phyloP scores from a whole-genome alignment of 1,140 invertebrate genomes.

The Drosophila rufa region DNA sequence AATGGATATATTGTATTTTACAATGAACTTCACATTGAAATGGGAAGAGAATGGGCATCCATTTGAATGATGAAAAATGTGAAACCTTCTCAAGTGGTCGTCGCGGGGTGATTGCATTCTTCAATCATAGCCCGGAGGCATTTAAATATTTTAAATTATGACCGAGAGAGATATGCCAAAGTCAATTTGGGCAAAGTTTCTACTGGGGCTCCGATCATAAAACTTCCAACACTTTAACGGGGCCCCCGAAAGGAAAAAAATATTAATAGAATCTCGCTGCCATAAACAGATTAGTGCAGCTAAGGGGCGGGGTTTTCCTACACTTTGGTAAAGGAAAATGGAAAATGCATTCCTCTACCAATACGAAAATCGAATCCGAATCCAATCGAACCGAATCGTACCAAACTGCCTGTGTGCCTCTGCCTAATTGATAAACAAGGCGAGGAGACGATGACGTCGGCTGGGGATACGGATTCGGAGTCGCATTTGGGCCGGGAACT shows the following conservation, averaged over 20 bases:
- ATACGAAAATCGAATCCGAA: slow-evolving; percentile 24
- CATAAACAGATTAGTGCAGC: slow-evolving; percentile 77
- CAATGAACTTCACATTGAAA: slow-evolving; percentile 62
- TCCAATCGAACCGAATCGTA: slow-evolving; percentile 27
- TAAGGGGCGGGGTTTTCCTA: not conserved
- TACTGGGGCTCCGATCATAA: slow-evolving; percentile 41
- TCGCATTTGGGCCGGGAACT: slow-evolving; percentile 18
- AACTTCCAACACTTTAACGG: slow-evolving; percentile 75
- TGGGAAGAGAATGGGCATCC: slow-evolving; percentile 23
- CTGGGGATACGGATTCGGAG: slow-evolving; percentile 11
- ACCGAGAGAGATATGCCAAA: slow-evolving; percentile 41
- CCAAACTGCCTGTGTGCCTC: slow-evolving; percentile 62
- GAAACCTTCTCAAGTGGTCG: slow-evolving; percentile 47
- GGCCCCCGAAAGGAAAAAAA: slow-evolving; percentile 35
- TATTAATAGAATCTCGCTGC: slow-evolving; percentile 75
- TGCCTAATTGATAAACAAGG: slow-evolving; percentile 80
- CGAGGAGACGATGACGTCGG: slow-evolving; percentile 36
- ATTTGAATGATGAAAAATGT: slow-evolving; percentile 75
- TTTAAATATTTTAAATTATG: slow-evolving; percentile 67
- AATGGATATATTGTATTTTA: slow-evolving; percentile 40
- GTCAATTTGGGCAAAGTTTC: slow-evolving; percentile 44
- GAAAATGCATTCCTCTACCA: slow-evolving; percentile 51
- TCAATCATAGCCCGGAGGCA: slow-evolving; percentile 63
- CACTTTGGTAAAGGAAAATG: slow-evolving; percentile 35
- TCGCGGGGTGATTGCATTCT: slow-evolving; percentile 35